Evolutionary conservation across 2,113 vertebrate genomes (phyloP), one percentile per base, ranked within the genome.

Genomic region (Cercopithecus mona): DNA sequence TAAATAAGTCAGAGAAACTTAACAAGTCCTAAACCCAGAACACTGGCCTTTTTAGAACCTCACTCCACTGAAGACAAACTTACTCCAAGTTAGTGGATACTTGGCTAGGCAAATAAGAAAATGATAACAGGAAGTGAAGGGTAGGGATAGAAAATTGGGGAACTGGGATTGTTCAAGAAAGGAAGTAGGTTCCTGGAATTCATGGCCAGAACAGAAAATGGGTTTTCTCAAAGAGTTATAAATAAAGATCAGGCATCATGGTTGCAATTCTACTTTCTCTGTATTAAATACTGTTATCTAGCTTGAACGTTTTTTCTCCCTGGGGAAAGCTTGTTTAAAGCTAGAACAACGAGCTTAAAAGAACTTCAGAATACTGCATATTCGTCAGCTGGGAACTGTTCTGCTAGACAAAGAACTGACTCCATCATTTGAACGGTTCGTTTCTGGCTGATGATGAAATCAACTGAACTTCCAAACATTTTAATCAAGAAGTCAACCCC

Each of bases 171-270:
- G 13, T 17, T 92, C 43, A 27, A 17, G 55, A 43, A 4, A 57
- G 38, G 16, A 2, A 76, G 12, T 73, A 1, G 11, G 20, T 61
- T 82, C 73, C 75, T 40, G 38, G 73, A 80, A 70, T 75, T 92
- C 59, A 48, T 55, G 40, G 17, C 68, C 66, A 81, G 43, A 86
- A 92, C 2, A 78, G 80, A 80, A 88, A n/a, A 32, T 88, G 4
- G 48, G 59, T 68, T 95, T 73, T 90, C 75, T 87, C 80, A 73
- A 96, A 93, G 66, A 79, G 83, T 57, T 76, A 64, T n/a, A 84
- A 35, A 78, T 35, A 27, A 72, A 75, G 23, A 84, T 43, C 55
- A 80, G 57, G 61, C 68, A 64, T 48, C 68, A 12, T 4, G 32
- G n/a, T 25, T 38, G 23, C 13, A 75, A 59, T 75, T 93, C 35